phyloP scores from a whole-genome alignment of 2,888 invertebrate species.

The Conchocele bisecta region DNA sequence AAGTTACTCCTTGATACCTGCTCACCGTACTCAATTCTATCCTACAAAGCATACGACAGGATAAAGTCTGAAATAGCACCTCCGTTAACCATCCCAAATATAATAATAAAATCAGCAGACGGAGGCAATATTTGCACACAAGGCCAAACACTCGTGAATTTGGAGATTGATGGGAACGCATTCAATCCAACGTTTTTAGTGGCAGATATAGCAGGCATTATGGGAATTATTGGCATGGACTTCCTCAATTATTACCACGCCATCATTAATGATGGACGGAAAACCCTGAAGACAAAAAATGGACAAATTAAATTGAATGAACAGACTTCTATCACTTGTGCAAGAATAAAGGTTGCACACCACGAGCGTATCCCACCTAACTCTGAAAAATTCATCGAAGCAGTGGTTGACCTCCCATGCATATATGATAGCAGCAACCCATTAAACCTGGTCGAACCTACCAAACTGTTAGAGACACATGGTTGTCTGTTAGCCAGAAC shows the following conservation, averaged over 20 bases:
- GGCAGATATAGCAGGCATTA: neutral
- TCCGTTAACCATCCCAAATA: no score
- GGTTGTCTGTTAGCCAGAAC: neutral
- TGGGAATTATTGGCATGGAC: slow-evolving; percentile 6
- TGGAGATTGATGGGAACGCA: no score
- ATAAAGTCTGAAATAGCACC: no score
- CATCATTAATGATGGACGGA: neutral
- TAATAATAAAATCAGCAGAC: no score
- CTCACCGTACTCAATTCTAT: no score
- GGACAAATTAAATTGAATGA: neutral
- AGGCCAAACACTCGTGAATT: no score
- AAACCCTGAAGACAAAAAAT: neutral
- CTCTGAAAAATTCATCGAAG: neutral
- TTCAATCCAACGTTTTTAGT: neutral
- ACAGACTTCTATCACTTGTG: neutral
- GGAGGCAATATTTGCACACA: no score
- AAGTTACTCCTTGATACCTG: no score
- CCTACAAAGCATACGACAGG: no score
- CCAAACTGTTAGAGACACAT: neutral
- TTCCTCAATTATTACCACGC: slow-evolving; percentile 2
- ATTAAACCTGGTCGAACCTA: neutral
- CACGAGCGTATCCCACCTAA: neutral
- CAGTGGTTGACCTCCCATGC: neutral
- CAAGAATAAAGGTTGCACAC: neutral
- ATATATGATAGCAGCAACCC: neutral